phyloP scores from a whole-genome alignment of 2,888 invertebrate species.

The Conomelus anceps region DNA sequence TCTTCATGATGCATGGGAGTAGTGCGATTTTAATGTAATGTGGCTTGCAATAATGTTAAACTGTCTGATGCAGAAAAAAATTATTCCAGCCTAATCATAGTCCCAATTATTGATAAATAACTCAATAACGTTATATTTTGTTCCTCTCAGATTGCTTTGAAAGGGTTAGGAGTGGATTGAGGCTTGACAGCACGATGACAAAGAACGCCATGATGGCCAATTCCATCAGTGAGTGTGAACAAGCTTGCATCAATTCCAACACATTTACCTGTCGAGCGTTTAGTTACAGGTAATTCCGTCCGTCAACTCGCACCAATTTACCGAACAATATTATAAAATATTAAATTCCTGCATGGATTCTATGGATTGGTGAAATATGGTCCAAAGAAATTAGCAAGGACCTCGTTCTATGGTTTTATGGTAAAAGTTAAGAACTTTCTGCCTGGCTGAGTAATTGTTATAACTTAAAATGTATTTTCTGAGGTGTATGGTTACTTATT shows the following conservation, averaged over 20 bases:
- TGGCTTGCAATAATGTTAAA: not conserved
- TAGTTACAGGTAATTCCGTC: conserved; percentile 56
- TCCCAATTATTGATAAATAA: not conserved
- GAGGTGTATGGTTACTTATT: too few species aligned
- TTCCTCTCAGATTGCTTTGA: conserved; percentile 69
- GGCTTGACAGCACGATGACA: conserved; percentile 56
- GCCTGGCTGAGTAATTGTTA: too few species aligned
- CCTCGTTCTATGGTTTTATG: too few species aligned
- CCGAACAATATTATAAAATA: too few species aligned
- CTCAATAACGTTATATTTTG: conserved; percentile 5
- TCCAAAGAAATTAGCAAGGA: too few species aligned
- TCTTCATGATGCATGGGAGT: not conserved
- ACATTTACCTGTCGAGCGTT: conserved; percentile 74
- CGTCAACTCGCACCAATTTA: too few species aligned
- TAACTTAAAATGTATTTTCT: too few species aligned
- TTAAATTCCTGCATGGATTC: too few species aligned
- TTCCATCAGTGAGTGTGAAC: conserved; percentile 70
- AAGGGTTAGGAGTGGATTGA: conserved; percentile 67
- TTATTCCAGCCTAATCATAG: not conserved
- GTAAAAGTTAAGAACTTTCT: too few species aligned
- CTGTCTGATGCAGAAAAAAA: not conserved
- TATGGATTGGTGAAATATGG: too few species aligned
- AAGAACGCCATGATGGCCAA: conserved; percentile 60
- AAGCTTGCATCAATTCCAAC: conserved; percentile 65
- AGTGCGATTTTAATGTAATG: not conserved